phyloP scores from a whole-genome alignment of 2,888 invertebrate genomes.

The Sinodicranocentrus sp. region DNA sequence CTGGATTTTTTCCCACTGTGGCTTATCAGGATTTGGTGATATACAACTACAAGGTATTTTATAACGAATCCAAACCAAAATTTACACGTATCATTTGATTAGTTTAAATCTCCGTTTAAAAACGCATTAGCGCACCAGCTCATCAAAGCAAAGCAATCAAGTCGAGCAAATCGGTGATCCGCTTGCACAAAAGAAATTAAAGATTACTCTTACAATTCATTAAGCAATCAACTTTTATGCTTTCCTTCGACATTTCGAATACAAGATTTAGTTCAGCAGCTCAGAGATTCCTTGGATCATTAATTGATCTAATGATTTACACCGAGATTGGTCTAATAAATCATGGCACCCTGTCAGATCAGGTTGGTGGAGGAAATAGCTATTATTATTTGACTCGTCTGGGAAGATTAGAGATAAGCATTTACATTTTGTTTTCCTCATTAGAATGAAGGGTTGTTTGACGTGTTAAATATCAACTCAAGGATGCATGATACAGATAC shows the following conservation, averaged over 20 bases:
- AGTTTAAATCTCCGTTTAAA: no score
- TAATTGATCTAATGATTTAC: slow-evolving; percentile 73
- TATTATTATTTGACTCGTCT: slow-evolving; percentile 28
- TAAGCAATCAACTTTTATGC: neutral
- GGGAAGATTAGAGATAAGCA: slow-evolving; percentile 25
- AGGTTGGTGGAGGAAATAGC: slow-evolving; percentile 13
- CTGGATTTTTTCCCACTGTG: no score
- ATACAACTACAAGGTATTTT: no score
- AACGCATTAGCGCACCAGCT: no score
- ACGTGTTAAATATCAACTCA: neutral
- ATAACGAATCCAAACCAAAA: no score
- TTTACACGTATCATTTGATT: no score
- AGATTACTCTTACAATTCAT: neutral
- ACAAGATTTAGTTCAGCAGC: neutral
- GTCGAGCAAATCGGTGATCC: no score
- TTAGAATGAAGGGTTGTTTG: neutral
- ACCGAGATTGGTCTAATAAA: slow-evolving; percentile 67
- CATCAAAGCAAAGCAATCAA: no score
- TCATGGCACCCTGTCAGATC: slow-evolving; percentile 68
- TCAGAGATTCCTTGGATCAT: slow-evolving; percentile 36
- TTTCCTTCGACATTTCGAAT: neutral
- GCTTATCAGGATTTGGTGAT: no score
- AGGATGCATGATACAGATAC: neutral
- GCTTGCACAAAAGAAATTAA: neutral
- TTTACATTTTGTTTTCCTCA: slow-evolving; percentile 22